Percentiles rank a stretch among this genome's conserved stretches.
These are phyloP conservation scores for Hirtodrosophila duncani DNA, from an alignment of 2,888 invertebrate genomes.

Conservation along the genomic window DNA sequence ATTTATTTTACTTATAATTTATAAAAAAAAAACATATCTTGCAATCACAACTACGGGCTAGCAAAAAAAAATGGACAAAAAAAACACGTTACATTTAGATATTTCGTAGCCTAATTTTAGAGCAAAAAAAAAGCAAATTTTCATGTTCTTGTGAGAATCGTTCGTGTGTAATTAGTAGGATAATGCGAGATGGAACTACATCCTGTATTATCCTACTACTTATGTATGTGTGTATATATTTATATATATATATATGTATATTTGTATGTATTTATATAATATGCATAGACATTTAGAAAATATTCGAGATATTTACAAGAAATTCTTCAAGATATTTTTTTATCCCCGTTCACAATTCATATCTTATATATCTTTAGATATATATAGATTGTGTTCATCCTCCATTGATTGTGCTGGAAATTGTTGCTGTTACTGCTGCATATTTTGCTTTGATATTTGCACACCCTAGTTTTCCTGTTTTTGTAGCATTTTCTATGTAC, in stretches of 20 bases:
- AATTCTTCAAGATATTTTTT: neutral
- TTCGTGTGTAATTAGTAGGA: neutral
- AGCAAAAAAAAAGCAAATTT: neutral
- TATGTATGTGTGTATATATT: slow-evolving; percentile 18
- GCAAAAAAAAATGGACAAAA: slow-evolving; percentile 28
- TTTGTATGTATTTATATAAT: slow-evolving; percentile 2
- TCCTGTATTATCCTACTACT: slow-evolving; percentile 2
- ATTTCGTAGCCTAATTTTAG: slow-evolving; percentile 19
- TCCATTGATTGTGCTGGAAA: too few relatives aligned
- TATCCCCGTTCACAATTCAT: neutral
- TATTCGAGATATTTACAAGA: neutral
- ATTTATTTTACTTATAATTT: neutral
- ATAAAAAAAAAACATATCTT: too few relatives aligned
- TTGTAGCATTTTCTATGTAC: too few relatives aligned
- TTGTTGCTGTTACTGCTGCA: too few relatives aligned
- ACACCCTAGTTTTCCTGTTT: too few relatives aligned
- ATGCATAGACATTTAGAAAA: slow-evolving; percentile 9
- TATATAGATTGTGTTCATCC: too few relatives aligned
- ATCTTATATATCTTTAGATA: too few relatives aligned
- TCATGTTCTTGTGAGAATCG: slow-evolving; percentile 4
- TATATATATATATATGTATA: neutral
- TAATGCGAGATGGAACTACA: too few relatives aligned
- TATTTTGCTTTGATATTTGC: too few relatives aligned
- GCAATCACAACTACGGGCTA: slow-evolving; percentile 14
- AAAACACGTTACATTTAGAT: too few relatives aligned